These are phyloP conservation scores for Therioaphis trifolii DNA, from an alignment of 2,888 invertebrate genomes.

Conservation along the genomic window DNA sequence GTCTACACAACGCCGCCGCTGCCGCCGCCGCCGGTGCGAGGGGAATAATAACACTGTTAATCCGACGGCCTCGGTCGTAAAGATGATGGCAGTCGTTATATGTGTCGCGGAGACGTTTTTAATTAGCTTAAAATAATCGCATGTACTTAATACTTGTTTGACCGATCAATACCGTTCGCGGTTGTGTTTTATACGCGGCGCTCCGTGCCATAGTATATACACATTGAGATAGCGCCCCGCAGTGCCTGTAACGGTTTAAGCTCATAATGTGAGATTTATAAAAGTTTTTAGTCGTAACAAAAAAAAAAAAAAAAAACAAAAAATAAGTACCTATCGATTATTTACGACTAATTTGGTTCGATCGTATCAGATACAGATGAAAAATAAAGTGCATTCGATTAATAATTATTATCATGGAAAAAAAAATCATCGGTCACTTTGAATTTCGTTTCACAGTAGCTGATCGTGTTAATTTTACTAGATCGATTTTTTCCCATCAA, in stretches of 20 bases:
- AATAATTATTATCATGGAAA: no score
- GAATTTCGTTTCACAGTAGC: no score
- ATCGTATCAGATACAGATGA: no score
- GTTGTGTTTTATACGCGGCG: neutral
- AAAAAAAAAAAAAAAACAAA: no score
- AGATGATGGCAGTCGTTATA: constrained; percentile 32
- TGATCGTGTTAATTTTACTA: no score
- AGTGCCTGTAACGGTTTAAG: neutral
- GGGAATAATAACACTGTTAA: neutral
- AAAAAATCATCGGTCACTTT: no score
- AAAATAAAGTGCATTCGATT: no score
- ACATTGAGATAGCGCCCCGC: no score
- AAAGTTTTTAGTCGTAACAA: neutral
- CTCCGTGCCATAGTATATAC: neutral
- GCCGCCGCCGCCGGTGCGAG: neutral
- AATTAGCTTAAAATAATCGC: constrained; percentile 37
- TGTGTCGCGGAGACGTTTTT: constrained; percentile 30
- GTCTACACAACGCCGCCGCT: neutral
- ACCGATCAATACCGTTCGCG: constrained; percentile 23
- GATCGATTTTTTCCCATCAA: no score
- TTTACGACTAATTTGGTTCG: no score
- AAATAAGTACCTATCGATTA: no score
- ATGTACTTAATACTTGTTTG: constrained; percentile 8
- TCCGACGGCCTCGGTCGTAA: constrained; percentile 32
- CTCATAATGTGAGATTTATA: neutral